phyloP scores from a whole-genome alignment of 2,888 invertebrate species.

The Furcula furcula region DNA sequence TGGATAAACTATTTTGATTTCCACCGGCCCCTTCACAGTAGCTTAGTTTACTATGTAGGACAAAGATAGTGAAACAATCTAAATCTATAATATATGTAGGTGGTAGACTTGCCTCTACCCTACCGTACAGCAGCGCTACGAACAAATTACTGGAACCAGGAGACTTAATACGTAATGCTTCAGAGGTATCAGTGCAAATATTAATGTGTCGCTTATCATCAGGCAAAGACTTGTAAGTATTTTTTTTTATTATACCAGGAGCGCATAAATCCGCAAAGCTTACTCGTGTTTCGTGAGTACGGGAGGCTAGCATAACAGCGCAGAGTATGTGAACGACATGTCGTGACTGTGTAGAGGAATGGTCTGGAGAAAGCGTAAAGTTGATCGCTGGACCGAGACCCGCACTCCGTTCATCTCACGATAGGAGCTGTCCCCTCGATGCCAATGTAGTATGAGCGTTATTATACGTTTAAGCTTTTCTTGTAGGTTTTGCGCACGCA shows the following conservation, averaged over 20 bases:
- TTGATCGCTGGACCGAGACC: conserved; percentile 53
- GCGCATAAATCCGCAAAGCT: not conserved
- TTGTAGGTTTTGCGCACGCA: not conserved
- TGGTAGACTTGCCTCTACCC: too few relatives aligned
- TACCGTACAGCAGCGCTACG: too few relatives aligned
- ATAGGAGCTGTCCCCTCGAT: conserved; percentile 33
- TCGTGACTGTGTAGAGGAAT: conserved; percentile 45
- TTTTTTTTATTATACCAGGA: not conserved
- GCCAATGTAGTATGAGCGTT: not conserved
- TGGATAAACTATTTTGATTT: too few relatives aligned
- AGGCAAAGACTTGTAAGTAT: too few relatives aligned
- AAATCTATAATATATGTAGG: too few relatives aligned
- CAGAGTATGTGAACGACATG: conserved; percentile 23
- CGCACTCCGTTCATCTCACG: conserved; percentile 33
- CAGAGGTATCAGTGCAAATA: too few relatives aligned
- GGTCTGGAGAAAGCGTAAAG: conserved; percentile 62
- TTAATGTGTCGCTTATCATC: too few relatives aligned
- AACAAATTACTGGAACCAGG: too few relatives aligned
- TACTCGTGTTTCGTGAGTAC: conserved; percentile 2
- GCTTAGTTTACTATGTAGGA: too few relatives aligned
- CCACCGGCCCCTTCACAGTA: too few relatives aligned
- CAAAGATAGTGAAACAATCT: too few relatives aligned
- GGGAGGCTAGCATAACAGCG: conserved; percentile 8
- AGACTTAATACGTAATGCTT: too few relatives aligned
- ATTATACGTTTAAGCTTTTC: not conserved